Base-by-base conservation (phyloP, 2,113 vertebrate genomes). In the Columbina picui region DNA sequence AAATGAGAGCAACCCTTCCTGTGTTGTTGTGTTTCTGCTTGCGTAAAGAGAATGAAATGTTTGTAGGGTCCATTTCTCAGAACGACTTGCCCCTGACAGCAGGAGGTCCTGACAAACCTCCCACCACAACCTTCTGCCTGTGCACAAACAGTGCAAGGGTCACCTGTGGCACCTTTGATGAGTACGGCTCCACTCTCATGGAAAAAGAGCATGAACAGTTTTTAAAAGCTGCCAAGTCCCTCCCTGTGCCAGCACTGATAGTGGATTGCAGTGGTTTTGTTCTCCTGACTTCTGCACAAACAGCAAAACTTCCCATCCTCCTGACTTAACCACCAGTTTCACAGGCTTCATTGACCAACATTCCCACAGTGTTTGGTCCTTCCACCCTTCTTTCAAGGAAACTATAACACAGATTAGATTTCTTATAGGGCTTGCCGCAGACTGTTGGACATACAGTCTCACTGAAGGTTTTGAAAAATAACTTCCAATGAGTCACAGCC, bases 351-450 rank as follows among this genome's bases (percentile, higher is more conserved):
- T 68, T 83, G 74, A 80, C 52, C 26, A 5, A 71, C 59, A n/a
- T 88, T 85, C 50, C 87, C 83, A 77, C 82, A 88, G 63, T 3
- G n/a, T 80, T 67, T 80, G 47, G 16, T 88, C 43, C 36, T 86
- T 89, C 77, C 56, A 32, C 69, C 79, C 70, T 85, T 90, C 92
- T 91, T 90, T 92, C 84, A 89, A 93, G 74, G 91, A 92, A 94
- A 92, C 47, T 82, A 21, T 56, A 88, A 90, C 41, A 89, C 50
- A 61, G 87, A 34, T 26, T 22, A 75, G 60, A 78, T 89, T 87
- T 92, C 70, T 45, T 68, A 84, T 49, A 87, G 71, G 82, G 52
- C 53, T 95, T 95, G 91, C 80, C 77, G 50, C 1, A 0, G 12
- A 26, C 27, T 87, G 14, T 55, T 64, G 53, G 77, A 64, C 75